Conservation (phyloP, 2,797 vertebrate genomes). For the Lacerta agilis region DNA sequence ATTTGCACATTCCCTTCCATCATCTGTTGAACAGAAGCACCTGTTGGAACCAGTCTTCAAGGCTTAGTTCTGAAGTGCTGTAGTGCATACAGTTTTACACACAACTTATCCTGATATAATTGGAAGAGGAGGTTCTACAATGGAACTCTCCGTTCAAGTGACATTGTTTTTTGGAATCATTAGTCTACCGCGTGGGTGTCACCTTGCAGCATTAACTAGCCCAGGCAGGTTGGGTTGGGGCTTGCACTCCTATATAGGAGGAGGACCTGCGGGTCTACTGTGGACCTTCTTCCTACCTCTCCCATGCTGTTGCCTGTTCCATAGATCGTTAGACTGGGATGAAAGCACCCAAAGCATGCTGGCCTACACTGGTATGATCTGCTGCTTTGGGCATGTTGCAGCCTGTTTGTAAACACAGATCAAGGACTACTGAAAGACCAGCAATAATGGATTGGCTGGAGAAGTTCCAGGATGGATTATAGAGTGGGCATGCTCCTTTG, state of each 20-base stretch:
- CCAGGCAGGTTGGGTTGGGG: neutral
- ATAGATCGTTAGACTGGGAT: neutral
- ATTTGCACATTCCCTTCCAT: neutral
- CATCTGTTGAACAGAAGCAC: neutral
- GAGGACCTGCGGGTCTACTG: too few species aligned
- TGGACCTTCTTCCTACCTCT: neutral
- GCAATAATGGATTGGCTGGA: neutral
- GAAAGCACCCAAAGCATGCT: neutral
- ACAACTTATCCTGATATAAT: neutral
- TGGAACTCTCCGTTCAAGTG: neutral
- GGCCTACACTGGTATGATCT: neutral
- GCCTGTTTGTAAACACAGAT: neutral
- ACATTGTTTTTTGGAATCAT: neutral
- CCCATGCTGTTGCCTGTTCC: neutral
- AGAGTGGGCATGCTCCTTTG: neutral
- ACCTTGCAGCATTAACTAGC: neutral
- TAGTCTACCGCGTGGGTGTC: neutral
- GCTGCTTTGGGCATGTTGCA: neutral
- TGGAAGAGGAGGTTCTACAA: neutral
- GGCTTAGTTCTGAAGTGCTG: neutral
- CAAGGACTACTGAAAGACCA: neutral
- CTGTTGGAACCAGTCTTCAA: neutral
- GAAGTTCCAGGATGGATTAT: neutral
- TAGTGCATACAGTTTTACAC: neutral
- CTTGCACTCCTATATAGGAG: neutral